Conservation (phyloP, 2,797 vertebrate species). For the Diceros bicornis region DNA sequence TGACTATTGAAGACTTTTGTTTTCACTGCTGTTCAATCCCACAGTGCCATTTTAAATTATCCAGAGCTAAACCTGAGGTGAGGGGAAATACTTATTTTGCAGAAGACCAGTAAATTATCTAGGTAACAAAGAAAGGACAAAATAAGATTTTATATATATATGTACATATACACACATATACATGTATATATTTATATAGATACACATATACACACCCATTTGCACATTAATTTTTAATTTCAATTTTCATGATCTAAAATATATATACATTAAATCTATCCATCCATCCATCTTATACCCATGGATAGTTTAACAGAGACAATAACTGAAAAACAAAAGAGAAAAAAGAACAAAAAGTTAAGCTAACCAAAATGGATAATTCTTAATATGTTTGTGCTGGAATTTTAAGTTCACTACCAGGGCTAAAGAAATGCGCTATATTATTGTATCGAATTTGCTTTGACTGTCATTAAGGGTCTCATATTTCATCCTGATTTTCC, state of each 20-base stretch:
- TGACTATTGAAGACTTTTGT: neutral
- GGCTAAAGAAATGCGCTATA: neutral
- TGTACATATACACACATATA: neutral
- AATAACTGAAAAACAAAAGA: neutral
- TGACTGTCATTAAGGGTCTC: neutral
- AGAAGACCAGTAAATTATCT: slow-evolving; percentile 2
- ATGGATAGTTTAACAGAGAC: neutral
- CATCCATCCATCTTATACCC: neutral
- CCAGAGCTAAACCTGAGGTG: neutral
- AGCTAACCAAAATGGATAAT: neutral
- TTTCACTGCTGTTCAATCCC: neutral
- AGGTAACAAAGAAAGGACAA: slow-evolving; percentile 9
- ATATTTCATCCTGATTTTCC: neutral
- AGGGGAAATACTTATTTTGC: neutral
- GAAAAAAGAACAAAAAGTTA: neutral
- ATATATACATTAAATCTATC: neutral
- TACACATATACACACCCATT: neutral
- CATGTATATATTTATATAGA: neutral
- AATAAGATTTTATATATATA: neutral
- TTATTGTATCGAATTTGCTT: neutral
- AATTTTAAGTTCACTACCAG: neutral
- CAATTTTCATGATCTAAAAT: slow-evolving; percentile 20
- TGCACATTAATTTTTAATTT: neutral
- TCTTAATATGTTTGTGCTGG: neutral
- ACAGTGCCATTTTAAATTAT: slow-evolving; percentile 10